Conservation (phyloP, 2,888 invertebrate genomes). For the Leuctra nigra region DNA sequence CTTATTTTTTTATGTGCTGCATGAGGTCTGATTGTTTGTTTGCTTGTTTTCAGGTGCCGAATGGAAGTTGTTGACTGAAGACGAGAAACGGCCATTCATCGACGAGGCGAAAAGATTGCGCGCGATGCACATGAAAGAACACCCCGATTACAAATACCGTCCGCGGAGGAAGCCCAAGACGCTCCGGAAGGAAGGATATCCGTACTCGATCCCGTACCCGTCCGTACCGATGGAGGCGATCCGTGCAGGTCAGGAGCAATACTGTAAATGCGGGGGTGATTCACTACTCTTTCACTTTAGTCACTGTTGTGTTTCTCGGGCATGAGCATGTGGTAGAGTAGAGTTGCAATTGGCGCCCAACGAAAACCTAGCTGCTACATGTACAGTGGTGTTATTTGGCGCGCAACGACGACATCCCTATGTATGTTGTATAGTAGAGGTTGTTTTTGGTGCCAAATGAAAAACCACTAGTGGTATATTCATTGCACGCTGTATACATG, state of each 20-base stretch:
- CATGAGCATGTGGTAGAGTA: too few species aligned
- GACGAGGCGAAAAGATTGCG: slow-evolving; percentile 89
- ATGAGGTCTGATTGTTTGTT: too few species aligned
- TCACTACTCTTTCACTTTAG: background rate
- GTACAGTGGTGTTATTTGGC: too few species aligned
- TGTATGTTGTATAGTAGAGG: too few species aligned
- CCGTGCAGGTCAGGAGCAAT: slow-evolving; percentile 63
- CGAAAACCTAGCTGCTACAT: too few species aligned
- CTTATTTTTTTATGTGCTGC: too few species aligned
- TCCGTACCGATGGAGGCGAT: slow-evolving; percentile 86
- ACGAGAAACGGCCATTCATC: slow-evolving; percentile 88
- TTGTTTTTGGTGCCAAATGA: too few species aligned
- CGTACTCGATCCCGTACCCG: slow-evolving; percentile 87
- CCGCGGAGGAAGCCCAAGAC: slow-evolving; percentile 80
- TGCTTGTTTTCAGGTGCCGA: slow-evolving; percentile 57
- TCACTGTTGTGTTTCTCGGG: background rate
- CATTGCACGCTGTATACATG: too few species aligned
- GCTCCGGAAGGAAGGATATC: slow-evolving; percentile 81
- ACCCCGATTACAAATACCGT: slow-evolving; percentile 86
- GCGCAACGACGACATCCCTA: too few species aligned
- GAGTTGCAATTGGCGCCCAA: too few species aligned
- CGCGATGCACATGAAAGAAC: slow-evolving; percentile 83
- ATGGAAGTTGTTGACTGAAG: slow-evolving; percentile 84
- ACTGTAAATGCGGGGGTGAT: slow-evolving; percentile 4
- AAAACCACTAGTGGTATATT: too few species aligned